Percentiles rank a stretch among this genome's conserved stretches.
Evolutionary conservation across 2,888 invertebrate genomes (phyloP).

Genomic region (Pherbina coryleti): DNA sequence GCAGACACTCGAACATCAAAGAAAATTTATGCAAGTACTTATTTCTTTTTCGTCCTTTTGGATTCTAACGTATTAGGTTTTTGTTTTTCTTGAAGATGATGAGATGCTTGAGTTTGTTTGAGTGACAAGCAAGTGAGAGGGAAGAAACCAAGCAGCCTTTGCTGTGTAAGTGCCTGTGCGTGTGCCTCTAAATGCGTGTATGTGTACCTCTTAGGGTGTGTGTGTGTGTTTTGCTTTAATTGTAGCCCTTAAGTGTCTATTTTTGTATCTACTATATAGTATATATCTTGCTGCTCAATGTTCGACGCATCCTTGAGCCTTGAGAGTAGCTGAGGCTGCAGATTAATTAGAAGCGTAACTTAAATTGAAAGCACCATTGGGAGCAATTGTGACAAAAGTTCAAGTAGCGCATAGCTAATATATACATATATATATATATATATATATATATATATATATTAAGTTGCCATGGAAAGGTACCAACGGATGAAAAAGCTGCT

Average conservation of each 20-base stretch:
- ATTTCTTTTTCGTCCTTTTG: neutral
- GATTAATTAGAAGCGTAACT: slow-evolving; percentile 44
- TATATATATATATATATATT: too few relatives aligned
- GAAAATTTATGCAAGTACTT: slow-evolving; percentile 10
- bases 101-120: neutral
- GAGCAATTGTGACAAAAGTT: slow-evolving; percentile 51
- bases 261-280: too few relatives aligned
- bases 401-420: neutral
- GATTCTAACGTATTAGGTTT: neutral
- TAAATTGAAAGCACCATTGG: slow-evolving; percentile 54
- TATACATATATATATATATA: too few relatives aligned
- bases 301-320: neutral
- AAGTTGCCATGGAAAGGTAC: too few relatives aligned
- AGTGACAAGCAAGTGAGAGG: neutral
- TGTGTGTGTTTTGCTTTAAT: neutral
- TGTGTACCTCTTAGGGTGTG: neutral
- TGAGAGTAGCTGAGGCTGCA: slow-evolving; percentile 15
- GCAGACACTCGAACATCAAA: slow-evolving; percentile 4
- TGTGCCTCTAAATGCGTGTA: neutral
- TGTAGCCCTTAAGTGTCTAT: neutral
- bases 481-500: too few relatives aligned
- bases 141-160: too few relatives aligned
- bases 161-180: too few relatives aligned
- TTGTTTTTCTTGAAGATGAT: neutral
- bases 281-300: neutral